Percentiles rank a stretch among this genome's conserved stretches.
Evolutionary conservation across 2,797 vertebrate species (phyloP).

Genomic region (Syncerus caffer): DNA sequence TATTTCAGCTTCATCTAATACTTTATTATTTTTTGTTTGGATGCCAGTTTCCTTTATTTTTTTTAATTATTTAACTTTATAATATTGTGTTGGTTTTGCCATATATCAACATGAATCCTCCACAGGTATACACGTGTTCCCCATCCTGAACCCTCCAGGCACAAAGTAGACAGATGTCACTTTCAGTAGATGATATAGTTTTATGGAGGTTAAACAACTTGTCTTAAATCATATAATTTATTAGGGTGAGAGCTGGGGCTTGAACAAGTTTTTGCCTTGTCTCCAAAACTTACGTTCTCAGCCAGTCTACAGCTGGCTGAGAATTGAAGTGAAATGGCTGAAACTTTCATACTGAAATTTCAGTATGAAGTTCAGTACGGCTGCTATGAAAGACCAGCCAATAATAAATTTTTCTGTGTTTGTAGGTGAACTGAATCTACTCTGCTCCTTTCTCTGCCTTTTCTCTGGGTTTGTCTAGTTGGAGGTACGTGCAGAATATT

Average conservation of each 20-base stretch:
- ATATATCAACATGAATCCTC: no score
- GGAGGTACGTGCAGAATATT: neutral
- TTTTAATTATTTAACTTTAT: no score
- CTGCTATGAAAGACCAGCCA: neutral
- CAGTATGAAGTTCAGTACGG: no score
- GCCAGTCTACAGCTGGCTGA: neutral
- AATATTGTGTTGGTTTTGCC: no score
- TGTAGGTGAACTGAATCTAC: neutral
- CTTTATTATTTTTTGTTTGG: neutral
- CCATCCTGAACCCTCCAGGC: neutral
- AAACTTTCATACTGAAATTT: no score
- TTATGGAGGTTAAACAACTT: neutral
- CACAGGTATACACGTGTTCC: no score
- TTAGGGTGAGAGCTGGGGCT: neutral
- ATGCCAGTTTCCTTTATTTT: no score
- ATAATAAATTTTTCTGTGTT: neutral
- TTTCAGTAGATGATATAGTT: neutral
- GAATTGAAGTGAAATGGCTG: no score
- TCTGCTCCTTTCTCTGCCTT: neutral
- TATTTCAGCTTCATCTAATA: neutral
- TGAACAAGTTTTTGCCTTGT: neutral
- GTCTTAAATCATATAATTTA: neutral
- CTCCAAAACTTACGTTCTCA: neutral
- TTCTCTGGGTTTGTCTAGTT: no score
- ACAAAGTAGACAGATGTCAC: neutral